Evolutionary conservation across 2,113 vertebrate species (phyloP).

Genomic region (Parotia lawesii): DNA sequence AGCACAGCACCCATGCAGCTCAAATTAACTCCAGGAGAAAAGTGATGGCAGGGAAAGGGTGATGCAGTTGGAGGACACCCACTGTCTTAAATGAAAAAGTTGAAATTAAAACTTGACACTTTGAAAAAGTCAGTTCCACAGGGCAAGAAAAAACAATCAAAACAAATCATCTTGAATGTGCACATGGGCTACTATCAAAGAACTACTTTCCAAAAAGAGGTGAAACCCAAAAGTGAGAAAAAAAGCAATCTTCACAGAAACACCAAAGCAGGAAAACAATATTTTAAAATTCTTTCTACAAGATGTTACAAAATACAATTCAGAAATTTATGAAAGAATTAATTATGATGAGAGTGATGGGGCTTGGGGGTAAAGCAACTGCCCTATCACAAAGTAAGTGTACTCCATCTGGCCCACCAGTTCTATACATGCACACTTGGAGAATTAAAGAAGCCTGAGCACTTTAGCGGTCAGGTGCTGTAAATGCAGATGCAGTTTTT

Average conservation of each 20-base stretch:
- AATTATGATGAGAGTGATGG: background rate
- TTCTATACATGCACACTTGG: background rate
- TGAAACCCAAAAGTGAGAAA: background rate
- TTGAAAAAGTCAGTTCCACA: background rate
- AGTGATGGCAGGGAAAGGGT: fast-evolving
- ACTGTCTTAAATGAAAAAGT: background rate
- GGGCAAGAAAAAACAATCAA: too few relatives aligned
- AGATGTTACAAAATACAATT: background rate
- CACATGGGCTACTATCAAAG: background rate
- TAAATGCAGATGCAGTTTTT: background rate
- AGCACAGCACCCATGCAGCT: background rate
- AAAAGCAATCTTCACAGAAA: background rate
- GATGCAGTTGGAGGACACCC: background rate
- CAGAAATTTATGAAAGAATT: background rate
- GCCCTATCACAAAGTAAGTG: background rate
- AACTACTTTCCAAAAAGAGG: background rate
- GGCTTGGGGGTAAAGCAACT: background rate
- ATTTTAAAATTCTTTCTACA: background rate
- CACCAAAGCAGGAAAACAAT: background rate
- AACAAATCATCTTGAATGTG: background rate
- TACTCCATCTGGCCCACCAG: background rate
- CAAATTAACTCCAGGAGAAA: background rate
- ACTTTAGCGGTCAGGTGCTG: background rate
- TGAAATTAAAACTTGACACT: background rate
- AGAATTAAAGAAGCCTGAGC: background rate